Base-by-base conservation (phyloP, 2,888 invertebrate genomes). In the Cosmia pyralina region DNA sequence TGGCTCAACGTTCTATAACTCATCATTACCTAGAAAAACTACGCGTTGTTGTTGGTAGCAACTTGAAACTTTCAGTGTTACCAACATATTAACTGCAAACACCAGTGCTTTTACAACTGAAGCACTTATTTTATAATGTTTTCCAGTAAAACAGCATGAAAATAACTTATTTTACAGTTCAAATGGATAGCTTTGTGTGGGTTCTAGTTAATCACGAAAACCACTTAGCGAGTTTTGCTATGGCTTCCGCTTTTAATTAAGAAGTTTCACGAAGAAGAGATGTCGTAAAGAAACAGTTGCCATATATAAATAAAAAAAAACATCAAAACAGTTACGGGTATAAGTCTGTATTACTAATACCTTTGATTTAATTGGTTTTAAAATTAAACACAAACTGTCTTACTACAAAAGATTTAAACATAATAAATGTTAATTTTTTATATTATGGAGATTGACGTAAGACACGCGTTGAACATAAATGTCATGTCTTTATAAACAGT, bases 241-340 rank as follows among this genome's bases (percentile, higher is more conserved):
- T 15, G 66, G 66, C n/a, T 66, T 80, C 62, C 22, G 11, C 17
- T 64, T 81, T 70, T 64, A 81, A 79, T 70, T 75, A 75, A 28
- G 19, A 62, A 52, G 17, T 46, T 63, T 72, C 53, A 55, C 46
- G 62, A 5, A 8, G 34, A 38, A 41, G 46, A 41, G 53, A 28
- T 38, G 28, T 75, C 64, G 64, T 75, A 55, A 0, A 19, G 46
- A 59, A 58, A 44, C 15, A 6, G 19, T 34, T 34, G 11, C 15
- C 5, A 28, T 28, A 28, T 28, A 28, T 3, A 28, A 28, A 28
- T 2, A 28, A 28, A 28, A 28, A 28, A 38, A 38, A 38, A 38
- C 38, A 38, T 28, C 28, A 28, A 28, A 28, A 28, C 28, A 28
- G 28, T n/a, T n/a, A n/a, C n/a, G n/a, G n/a, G n/a, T n/a, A n/a